Conservation (phyloP, 1,140 invertebrate genomes). For the Drosophila lacertosa region DNA sequence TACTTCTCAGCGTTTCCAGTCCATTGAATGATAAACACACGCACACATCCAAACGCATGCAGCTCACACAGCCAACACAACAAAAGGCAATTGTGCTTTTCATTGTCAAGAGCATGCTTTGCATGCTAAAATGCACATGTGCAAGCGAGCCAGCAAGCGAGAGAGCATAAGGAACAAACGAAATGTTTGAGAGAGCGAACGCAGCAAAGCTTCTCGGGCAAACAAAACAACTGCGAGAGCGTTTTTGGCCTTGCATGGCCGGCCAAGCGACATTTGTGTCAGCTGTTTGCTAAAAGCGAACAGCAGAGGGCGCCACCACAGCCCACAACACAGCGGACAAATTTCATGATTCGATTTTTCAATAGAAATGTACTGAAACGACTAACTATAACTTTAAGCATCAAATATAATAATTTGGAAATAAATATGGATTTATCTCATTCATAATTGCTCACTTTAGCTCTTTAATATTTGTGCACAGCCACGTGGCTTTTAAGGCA, state of each 20-base stretch:
- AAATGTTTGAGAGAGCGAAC: slow-evolving; percentile 6
- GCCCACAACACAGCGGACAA: slow-evolving; percentile 1
- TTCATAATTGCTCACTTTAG: background rate
- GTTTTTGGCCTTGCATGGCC: background rate
- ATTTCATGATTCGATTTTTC: slow-evolving; percentile 37
- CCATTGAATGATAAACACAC: background rate
- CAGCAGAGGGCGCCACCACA: slow-evolving; percentile 37
- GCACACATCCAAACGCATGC: background rate
- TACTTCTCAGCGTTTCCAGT: slow-evolving; percentile 32
- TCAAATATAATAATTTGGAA: background rate
- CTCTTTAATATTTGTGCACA: background rate
- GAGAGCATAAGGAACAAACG: background rate
- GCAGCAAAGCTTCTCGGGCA: too few species aligned
- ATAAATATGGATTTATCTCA: background rate
- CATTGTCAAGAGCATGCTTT: slow-evolving; percentile 51
- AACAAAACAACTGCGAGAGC: background rate
- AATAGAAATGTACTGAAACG: background rate
- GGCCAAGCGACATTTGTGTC: slow-evolving; percentile 24
- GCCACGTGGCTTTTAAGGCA: slow-evolving; percentile 28
- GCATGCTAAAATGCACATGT: background rate
- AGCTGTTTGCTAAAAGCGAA: slow-evolving; percentile 28
- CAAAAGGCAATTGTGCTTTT: slow-evolving; percentile 26
- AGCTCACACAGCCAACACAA: background rate
- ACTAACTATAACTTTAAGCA: background rate
- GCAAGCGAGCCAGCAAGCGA: background rate